phyloP scores from a whole-genome alignment of 2,888 invertebrate species.

The Caenorhabditis sp. region DNA sequence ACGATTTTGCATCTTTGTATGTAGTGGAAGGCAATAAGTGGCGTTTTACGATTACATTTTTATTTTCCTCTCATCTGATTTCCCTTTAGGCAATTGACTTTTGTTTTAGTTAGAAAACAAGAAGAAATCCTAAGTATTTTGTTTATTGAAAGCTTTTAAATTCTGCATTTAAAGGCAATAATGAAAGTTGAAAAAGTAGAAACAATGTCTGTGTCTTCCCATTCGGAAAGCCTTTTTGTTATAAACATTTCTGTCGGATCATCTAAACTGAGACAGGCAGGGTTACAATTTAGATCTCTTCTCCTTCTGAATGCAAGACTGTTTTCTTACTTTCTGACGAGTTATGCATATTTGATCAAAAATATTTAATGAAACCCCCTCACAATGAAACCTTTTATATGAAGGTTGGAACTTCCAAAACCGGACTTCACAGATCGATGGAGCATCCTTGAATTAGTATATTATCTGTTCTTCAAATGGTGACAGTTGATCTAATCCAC shows the following conservation, averaged over 20 bases:
- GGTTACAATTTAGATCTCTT: not conserved
- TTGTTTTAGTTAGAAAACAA: not conserved
- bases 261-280: not conserved
- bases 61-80: not conserved
- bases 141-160: not conserved
- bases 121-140: not conserved
- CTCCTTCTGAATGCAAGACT: slow-evolving; percentile 13
- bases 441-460: too few relatives aligned
- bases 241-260: slow-evolving; percentile 28
- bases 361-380: not conserved
- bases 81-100: not conserved
- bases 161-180: not conserved
- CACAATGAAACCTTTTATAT: not conserved
- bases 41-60: not conserved
- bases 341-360: slow-evolving; percentile 4
- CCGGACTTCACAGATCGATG: too few relatives aligned
- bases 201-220: not conserved
- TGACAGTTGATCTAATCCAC: too few relatives aligned
- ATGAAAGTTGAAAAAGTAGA: not conserved
- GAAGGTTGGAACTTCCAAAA: too few relatives aligned
- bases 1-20: slow-evolving; percentile 26
- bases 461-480: too few relatives aligned
- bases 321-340: slow-evolving; percentile 15
- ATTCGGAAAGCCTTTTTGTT: not conserved
- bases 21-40: slow-evolving; percentile 3